phyloP scores from a whole-genome alignment of 2,797 vertebrate species.

The Hyperoplus lanceolatus region DNA sequence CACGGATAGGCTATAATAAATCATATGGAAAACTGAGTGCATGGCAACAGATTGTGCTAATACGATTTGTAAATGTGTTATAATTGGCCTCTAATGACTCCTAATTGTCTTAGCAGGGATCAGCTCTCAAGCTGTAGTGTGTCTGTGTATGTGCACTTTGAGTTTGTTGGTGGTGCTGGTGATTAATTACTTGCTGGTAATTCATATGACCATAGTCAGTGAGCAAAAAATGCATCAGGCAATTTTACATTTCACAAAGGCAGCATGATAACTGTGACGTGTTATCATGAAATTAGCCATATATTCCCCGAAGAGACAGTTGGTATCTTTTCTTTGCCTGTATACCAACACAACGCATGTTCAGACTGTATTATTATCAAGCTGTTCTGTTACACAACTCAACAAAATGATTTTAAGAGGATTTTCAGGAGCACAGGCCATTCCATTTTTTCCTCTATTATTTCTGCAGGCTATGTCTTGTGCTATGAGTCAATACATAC shows the following conservation, averaged over 20 bases:
- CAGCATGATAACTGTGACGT: not conserved
- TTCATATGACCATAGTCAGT: slow-evolving; percentile 41
- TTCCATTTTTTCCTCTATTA: slow-evolving; percentile 8
- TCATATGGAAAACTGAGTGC: slow-evolving; percentile 6
- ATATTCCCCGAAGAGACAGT: not conserved
- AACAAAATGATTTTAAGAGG: slow-evolving; percentile 28
- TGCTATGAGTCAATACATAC: slow-evolving; percentile 44
- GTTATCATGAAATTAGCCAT: slow-evolving; percentile 1
- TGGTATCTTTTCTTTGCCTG: slow-evolving; percentile 10
- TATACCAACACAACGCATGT: slow-evolving; percentile 8
- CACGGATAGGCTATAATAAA: not conserved
- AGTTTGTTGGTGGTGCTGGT: slow-evolving; percentile 33
- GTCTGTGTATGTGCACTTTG: slow-evolving; percentile 33
- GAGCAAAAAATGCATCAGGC: slow-evolving; percentile 36
- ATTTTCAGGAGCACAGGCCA: slow-evolving; percentile 22
- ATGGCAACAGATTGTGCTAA: slow-evolving; percentile 41
- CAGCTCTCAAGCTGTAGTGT: slow-evolving; percentile 54
- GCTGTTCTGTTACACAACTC: slow-evolving; percentile 14
- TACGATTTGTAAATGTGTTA: slow-evolving; percentile 51
- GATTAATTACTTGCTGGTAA: slow-evolving; percentile 63
- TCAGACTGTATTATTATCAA: slow-evolving; percentile 4
- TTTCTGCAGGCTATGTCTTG: slow-evolving; percentile 29
- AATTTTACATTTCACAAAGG: slow-evolving; percentile 30
- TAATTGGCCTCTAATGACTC: slow-evolving; percentile 64
- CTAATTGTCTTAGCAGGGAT: slow-evolving; percentile 63